Percentiles rank a stretch among this genome's conserved stretches.
These are phyloP conservation scores for Armadillidium nasatum DNA, from an alignment of 1,140 invertebrate species.

Conservation along the genomic window DNA sequence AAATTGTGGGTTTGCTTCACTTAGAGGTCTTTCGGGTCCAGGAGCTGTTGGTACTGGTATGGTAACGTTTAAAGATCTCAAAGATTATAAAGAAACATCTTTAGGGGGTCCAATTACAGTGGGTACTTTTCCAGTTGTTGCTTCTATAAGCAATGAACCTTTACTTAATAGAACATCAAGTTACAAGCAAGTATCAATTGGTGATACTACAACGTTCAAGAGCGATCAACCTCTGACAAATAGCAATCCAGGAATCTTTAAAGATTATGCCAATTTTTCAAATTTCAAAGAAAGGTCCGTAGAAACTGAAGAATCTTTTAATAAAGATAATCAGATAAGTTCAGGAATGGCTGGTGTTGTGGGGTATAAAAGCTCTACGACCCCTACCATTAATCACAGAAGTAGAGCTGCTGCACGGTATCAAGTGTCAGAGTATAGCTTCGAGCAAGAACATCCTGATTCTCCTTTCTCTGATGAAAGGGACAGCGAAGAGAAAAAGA, in stretches of 20 bases:
- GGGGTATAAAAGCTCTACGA: background rate
- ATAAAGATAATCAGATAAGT: background rate
- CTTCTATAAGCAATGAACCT: background rate
- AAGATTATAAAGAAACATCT: background rate
- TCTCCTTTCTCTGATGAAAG: background rate
- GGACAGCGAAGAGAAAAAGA: slow-evolving; percentile 1
- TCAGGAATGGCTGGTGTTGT: background rate
- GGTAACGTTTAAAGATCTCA: background rate
- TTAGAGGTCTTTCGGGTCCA: background rate
- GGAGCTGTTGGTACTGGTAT: background rate
- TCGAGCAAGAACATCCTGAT: background rate
- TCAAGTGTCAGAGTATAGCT: background rate
- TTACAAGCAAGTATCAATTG: slow-evolving; percentile 4
- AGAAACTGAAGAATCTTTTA: background rate
- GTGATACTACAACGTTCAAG: background rate
- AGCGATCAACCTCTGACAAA: background rate
- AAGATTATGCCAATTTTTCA: background rate
- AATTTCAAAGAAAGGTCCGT: background rate
- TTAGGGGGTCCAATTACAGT: background rate
- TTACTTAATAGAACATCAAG: background rate
- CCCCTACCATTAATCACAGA: background rate
- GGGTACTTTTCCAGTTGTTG: background rate
- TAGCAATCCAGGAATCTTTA: background rate
- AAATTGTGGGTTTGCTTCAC: background rate
- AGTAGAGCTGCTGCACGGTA: background rate